Evolutionary conservation across 2,797 vertebrate species (phyloP).

Genomic region (Tenualosa ilisha): DNA sequence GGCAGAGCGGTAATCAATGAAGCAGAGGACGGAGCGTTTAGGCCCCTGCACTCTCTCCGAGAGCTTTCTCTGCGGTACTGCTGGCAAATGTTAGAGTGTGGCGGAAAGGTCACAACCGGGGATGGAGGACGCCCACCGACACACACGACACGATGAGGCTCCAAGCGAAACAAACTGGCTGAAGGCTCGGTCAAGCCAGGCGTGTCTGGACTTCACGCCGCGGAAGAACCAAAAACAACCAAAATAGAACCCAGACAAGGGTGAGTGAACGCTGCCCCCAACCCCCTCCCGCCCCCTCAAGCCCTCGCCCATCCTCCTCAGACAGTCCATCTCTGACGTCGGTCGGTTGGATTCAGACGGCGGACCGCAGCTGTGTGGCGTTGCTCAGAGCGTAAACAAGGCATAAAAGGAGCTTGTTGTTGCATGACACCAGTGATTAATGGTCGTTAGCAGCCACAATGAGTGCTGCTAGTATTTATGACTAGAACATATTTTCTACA

Average conservation of each 20-base stretch:
- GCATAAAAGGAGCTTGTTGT: background rate
- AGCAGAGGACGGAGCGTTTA: background rate
- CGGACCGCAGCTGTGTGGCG: background rate
- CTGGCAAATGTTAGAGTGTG: background rate
- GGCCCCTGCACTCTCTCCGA: background rate
- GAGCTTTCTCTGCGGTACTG: background rate
- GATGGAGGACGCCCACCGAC: background rate
- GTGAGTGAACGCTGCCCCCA: background rate
- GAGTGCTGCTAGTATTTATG: background rate
- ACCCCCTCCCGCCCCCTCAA: background rate
- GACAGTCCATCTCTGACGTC: background rate
- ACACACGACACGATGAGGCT: background rate
- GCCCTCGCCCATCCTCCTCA: background rate
- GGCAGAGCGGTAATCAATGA: constrained; percentile 14
- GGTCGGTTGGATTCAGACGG: background rate
- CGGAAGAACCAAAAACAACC: background rate
- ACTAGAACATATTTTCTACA: background rate
- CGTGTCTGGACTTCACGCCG: background rate
- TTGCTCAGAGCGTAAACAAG: background rate
- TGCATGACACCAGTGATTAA: background rate
- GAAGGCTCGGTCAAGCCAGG: background rate
- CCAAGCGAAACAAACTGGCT: background rate
- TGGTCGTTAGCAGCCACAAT: background rate
- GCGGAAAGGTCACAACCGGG: background rate
- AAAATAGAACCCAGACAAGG: background rate